Base-by-base conservation (phyloP, 2,113 vertebrate species). In the Protobothrops flavoviridis region DNA sequence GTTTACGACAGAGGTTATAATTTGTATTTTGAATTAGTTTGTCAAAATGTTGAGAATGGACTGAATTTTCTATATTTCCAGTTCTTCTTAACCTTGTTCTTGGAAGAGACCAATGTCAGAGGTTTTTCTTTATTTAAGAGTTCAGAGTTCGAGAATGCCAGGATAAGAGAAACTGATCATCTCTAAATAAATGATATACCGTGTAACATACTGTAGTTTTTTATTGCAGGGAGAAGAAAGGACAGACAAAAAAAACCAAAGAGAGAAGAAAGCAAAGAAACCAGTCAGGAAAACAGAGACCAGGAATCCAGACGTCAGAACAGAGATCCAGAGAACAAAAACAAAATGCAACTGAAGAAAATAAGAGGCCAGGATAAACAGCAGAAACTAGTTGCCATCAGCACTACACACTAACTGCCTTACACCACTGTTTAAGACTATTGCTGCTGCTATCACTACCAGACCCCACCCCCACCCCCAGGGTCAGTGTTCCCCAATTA, bases 371-470 rank as follows among this genome's bases (percentile, higher is more conserved):
- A 98, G 89, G 98, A 98, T 94, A 98, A 98, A 96, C 98, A 98
- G 85, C 95, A 97, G 88, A 97, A 97, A 95, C 97, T 98, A 94
- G 97, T 98, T 93, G 97, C 97, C 4, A 87, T 94, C 85, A 97
- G 97, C 97, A 97, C 97, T 94, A 97, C 97, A 97, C 98, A 98
- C 96, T 99, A 98, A 97, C 89, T 95, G 96, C 96, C 96, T 96
- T 96, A 91, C 94, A 94, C 94, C 96, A 96, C 96, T 96, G 95
- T 96, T 50, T 94, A 95, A 96, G 97, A 97, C 96, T 97, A 97
- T 97, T 97, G 97, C 98, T 98, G 99, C 99, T 99, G 99, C 99
- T 99, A 99, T 98, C 97, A 98, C 97, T 95, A 96, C 97, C 97
- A 97, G 97, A 98, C 96, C 29, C 52, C 52, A 98, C 96, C 29